These are phyloP conservation scores for Lineus longissimus DNA, from an alignment of 1,140 invertebrate species.

Conservation along the genomic window DNA sequence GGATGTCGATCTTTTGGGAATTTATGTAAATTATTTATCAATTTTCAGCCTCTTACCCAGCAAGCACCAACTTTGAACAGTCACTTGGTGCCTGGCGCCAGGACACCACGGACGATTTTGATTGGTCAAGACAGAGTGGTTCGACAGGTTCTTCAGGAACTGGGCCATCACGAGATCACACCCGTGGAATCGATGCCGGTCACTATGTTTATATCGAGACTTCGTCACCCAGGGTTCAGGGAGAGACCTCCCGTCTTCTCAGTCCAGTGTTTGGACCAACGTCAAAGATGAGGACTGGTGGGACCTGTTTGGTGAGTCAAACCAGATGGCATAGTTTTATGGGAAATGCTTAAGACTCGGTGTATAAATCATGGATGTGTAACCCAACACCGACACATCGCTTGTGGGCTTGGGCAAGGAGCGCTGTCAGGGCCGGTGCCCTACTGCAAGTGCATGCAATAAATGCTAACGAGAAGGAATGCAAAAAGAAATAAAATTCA, in stretches of 20 bases:
- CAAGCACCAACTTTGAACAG: constrained; percentile 68
- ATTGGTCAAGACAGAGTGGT: constrained; percentile 67
- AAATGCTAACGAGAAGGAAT: neutral
- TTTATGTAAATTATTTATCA: neutral
- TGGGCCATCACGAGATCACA: constrained; percentile 44
- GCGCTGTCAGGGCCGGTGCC: neutral
- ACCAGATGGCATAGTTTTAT: neutral
- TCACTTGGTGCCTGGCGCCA: constrained; percentile 72
- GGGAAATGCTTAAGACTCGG: neutral
- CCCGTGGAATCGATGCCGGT: constrained; percentile 34
- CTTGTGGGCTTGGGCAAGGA: too few relatives aligned
- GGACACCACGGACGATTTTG: constrained; percentile 70
- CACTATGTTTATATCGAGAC: neutral
- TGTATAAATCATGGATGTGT: neutral
- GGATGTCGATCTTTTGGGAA: neutral
- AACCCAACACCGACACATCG: neutral
- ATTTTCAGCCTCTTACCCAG: constrained; percentile 18
- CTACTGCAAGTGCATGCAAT: neutral
- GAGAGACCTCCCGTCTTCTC: neutral
- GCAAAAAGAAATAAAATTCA: neutral
- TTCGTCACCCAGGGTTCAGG: neutral
- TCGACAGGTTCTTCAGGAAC: constrained; percentile 30
- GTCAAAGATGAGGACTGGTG: constrained; percentile 3
- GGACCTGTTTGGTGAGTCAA: too few relatives aligned
- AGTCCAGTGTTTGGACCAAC: constrained; percentile 29